Evolutionary conservation across 1,140 invertebrate species (phyloP).

Genomic region (Drosophila gunungcola): DNA sequence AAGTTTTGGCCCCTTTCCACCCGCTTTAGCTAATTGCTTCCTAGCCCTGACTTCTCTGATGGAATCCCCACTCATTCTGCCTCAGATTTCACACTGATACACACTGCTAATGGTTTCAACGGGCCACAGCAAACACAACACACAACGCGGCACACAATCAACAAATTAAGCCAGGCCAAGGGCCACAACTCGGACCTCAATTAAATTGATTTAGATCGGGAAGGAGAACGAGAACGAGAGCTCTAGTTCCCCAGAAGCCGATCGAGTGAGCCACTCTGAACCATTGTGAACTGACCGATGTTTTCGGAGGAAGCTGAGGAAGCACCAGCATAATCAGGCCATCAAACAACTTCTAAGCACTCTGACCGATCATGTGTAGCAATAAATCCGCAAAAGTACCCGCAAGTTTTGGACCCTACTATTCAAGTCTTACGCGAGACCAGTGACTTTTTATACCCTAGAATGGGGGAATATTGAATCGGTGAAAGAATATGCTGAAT

Average conservation of each 20-base stretch:
- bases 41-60: constrained; percentile 37
- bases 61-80: constrained; percentile 20
- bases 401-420: constrained; percentile 43
- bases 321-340: constrained; percentile 38
- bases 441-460: constrained; percentile 59
- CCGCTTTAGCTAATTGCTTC: constrained; percentile 39
- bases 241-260: constrained; percentile 33
- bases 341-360: constrained; percentile 12
- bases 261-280: constrained; percentile 15
- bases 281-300: constrained; percentile 28
- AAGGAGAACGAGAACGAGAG: constrained; percentile 15
- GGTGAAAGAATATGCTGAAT: not conserved
- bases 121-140: constrained; percentile 4
- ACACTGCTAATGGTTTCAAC: constrained; percentile 8
- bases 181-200: constrained; percentile 65
- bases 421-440: constrained; percentile 44
- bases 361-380: constrained; percentile 53
- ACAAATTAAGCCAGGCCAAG: constrained; percentile 68
- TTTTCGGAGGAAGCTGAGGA: constrained; percentile 18
- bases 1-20: constrained; percentile 1
- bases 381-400: constrained; percentile 77
- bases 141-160: constrained; percentile 45
- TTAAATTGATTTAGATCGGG: constrained; percentile 80
- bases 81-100: constrained; percentile 74
- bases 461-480: constrained; percentile 13